phyloP scores from a whole-genome alignment of 2,888 invertebrate species.

The Ophion ventricosus region DNA sequence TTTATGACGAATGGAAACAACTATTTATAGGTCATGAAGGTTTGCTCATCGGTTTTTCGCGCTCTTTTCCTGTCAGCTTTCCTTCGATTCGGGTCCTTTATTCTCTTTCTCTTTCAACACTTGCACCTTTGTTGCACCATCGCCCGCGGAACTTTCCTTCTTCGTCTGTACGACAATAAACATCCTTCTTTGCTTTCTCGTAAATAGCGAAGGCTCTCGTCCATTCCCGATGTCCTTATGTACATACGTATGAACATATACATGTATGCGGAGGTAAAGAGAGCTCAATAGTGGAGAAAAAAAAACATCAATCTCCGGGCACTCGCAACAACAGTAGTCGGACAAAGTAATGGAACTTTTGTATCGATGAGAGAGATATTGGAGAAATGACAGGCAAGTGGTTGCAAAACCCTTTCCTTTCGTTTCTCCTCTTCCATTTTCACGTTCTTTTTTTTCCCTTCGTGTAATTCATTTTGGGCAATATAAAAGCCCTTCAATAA shows the following conservation, averaged over 20 bases:
- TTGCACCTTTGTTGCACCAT: slow-evolving; percentile 20
- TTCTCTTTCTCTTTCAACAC: slow-evolving; percentile 21
- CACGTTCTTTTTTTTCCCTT: not conserved
- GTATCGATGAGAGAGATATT: slow-evolving; percentile 70
- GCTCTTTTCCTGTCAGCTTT: slow-evolving; percentile 30
- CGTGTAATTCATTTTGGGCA: not conserved
- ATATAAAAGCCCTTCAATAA: slow-evolving; percentile 26
- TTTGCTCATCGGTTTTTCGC: slow-evolving; percentile 31
- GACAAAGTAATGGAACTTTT: slow-evolving; percentile 74
- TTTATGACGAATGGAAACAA: not conserved
- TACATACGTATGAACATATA: not conserved
- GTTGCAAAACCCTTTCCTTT: not conserved
- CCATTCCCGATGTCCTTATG: not conserved
- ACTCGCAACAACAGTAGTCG: slow-evolving; percentile 61
- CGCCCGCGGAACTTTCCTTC: not conserved
- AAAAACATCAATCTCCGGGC: slow-evolving; percentile 64
- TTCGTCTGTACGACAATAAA: no score
- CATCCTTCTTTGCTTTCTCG: slow-evolving; percentile 26
- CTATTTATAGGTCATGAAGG: not conserved
- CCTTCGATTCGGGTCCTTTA: slow-evolving; percentile 12
- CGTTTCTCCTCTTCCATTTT: not conserved
- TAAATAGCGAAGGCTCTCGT: slow-evolving; percentile 30
- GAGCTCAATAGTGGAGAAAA: slow-evolving; percentile 26
- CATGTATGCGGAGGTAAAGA: not conserved
- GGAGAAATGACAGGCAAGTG: not conserved